Percentiles rank a stretch among this genome's conserved stretches.
phyloP scores from a whole-genome alignment of 2,888 invertebrate genomes.

The Thecophora atra region DNA sequence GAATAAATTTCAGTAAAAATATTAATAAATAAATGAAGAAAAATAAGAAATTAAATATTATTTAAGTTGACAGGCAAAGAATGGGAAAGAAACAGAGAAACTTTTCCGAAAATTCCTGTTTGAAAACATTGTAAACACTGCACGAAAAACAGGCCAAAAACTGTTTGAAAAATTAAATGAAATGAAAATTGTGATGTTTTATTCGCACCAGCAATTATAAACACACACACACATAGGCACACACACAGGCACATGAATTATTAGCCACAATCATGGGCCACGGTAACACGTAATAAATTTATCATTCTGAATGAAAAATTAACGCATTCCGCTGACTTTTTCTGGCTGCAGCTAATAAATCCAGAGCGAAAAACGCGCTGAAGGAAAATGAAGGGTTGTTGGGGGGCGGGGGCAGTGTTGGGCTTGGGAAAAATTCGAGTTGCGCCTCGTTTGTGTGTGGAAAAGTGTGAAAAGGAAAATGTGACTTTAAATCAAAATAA shows the following conservation, averaged over 20 bases:
- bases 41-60: no score
- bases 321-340: slow-evolving; percentile 28
- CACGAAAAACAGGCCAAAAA: not conserved
- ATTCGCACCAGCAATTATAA: slow-evolving; percentile 23
- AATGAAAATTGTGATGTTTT: not conserved
- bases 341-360: slow-evolving; percentile 28
- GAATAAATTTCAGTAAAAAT: no score
- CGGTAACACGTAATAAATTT: slow-evolving; percentile 40
- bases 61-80: not conserved
- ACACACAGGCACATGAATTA: slow-evolving; percentile 17
- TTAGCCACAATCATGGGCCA: slow-evolving; percentile 24
- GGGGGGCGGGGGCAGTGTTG: no score
- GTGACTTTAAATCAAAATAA: slow-evolving; percentile 32
- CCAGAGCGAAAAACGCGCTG: not conserved
- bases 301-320: slow-evolving; percentile 35
- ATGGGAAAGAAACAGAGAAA: not conserved
- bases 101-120: not conserved
- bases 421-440: not conserved
- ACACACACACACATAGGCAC: not conserved
- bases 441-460: not conserved
- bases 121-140: not conserved
- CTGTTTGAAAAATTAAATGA: not conserved
- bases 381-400: no score
- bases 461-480: not conserved
- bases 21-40: no score